Evolutionary conservation across 2,113 vertebrate species (phyloP).

Genomic region (Climacteris rufus): DNA sequence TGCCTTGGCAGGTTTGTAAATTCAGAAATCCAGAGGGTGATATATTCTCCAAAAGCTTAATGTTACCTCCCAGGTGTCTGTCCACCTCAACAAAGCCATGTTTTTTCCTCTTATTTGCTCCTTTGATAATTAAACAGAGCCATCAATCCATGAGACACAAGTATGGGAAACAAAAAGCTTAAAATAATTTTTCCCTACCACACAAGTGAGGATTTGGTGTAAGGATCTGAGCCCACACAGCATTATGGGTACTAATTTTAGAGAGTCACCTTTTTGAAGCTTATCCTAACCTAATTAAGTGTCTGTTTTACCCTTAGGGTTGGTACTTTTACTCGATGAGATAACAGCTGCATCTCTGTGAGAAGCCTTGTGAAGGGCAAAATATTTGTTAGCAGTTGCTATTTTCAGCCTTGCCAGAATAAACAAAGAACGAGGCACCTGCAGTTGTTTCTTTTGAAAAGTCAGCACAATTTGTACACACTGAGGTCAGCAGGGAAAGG

Average conservation of each 20-base stretch:
- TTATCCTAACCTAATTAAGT: constrained; percentile 51
- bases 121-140: background rate
- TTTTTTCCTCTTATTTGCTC: background rate
- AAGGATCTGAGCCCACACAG: constrained; percentile 11
- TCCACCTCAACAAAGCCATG: background rate
- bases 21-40: background rate
- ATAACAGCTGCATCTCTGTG: constrained; percentile 53
- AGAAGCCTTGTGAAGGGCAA: constrained; percentile 55
- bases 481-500: background rate
- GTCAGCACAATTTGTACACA: constrained; percentile 30
- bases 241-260: constrained; percentile 15
- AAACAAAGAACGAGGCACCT: constrained; percentile 54
- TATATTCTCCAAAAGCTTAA: background rate
- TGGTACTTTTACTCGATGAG: constrained; percentile 48
- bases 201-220: background rate
- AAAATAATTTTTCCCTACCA: background rate
- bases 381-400: constrained; percentile 56
- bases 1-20: background rate
- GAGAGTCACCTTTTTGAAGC: constrained; percentile 17
- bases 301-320: constrained; percentile 34
- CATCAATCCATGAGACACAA: background rate
- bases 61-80: background rate
- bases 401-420: constrained; percentile 59
- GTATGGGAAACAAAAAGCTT: background rate
- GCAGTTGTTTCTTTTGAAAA: constrained; percentile 38